Evolutionary conservation across 30 jellyfish, hydroid and myxozoan genomes (phyloP).

Genomic region (Cassiopea andromeda): DNA sequence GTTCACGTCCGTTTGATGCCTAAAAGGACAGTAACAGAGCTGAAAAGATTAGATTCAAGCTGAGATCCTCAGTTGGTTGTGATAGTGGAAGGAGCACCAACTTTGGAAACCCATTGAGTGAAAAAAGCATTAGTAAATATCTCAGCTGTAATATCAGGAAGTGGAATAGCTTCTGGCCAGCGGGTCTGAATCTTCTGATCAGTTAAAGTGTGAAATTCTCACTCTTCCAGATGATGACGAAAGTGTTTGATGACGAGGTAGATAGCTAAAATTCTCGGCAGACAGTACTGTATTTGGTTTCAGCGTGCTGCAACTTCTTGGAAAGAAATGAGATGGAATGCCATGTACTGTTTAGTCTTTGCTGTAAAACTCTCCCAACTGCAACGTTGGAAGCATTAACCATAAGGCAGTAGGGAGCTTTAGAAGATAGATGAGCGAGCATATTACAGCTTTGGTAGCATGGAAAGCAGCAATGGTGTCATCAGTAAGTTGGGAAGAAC

Average conservation of each 20-base stretch:
- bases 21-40: background rate
- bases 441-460: slow-evolving; percentile 27
- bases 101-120: slow-evolving; percentile 6
- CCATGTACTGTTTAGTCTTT: slow-evolving; percentile 27
- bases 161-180: slow-evolving; percentile 39
- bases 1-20: slow-evolving; percentile 14
- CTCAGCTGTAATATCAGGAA: slow-evolving; percentile 41
- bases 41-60: slow-evolving; percentile 15
- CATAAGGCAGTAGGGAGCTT: slow-evolving; percentile 42
- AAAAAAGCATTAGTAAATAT: slow-evolving; percentile 11
- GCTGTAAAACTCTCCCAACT: slow-evolving; percentile 61
- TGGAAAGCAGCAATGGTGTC: slow-evolving; percentile 31
- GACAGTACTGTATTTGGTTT: slow-evolving; percentile 47
- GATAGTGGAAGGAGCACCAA: slow-evolving; percentile 47
- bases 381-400: slow-evolving; percentile 58
- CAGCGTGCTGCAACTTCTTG: slow-evolving; percentile 32
- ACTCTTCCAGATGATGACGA: slow-evolving; percentile 43
- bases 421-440: slow-evolving; percentile 25
- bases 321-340: slow-evolving; percentile 47
- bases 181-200: slow-evolving; percentile 35
- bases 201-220: slow-evolving; percentile 15
- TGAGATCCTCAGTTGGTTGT: slow-evolving; percentile 49
- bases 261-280: slow-evolving; percentile 46
- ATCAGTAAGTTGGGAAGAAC: slow-evolving; percentile 10
- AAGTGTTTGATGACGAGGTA: slow-evolving; percentile 46